Evolutionary conservation across 2,113 vertebrate genomes (phyloP).

Genomic region (Phylloscopus trochilus): DNA sequence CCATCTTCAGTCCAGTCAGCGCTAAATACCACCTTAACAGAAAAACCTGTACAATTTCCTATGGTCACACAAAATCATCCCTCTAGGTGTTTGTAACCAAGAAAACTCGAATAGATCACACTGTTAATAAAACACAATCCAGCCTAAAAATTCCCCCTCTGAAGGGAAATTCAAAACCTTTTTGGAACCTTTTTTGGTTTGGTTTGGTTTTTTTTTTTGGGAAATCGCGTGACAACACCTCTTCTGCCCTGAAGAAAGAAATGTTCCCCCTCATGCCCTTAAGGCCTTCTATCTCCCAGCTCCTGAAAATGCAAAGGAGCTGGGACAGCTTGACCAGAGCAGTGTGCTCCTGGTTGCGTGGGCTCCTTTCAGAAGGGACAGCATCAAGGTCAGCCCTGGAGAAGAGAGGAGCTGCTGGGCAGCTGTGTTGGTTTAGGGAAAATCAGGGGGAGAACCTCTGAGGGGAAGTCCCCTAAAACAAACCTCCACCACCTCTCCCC

Average conservation of each 20-base stretch:
- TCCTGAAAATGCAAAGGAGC: background rate
- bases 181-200: background rate
- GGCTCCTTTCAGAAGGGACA: background rate
- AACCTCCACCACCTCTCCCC: no score
- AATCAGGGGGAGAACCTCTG: no score
- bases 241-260: background rate
- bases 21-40: background rate
- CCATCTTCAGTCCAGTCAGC: background rate
- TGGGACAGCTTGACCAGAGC: background rate
- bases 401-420: background rate
- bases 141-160: background rate
- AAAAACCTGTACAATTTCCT: background rate
- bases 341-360: rapidly evolving
- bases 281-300: background rate
- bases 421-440: no score
- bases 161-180: background rate
- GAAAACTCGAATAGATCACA: background rate
- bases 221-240: background rate
- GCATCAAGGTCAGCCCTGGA: no score
- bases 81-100: background rate
- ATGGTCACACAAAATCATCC: rapidly evolving
- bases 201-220: no score
- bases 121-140: background rate
- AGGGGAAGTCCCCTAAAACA: no score
- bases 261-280: background rate